Evolutionary conservation across 1,140 invertebrate genomes (phyloP).

Genomic region (Coptotermes formosanus): DNA sequence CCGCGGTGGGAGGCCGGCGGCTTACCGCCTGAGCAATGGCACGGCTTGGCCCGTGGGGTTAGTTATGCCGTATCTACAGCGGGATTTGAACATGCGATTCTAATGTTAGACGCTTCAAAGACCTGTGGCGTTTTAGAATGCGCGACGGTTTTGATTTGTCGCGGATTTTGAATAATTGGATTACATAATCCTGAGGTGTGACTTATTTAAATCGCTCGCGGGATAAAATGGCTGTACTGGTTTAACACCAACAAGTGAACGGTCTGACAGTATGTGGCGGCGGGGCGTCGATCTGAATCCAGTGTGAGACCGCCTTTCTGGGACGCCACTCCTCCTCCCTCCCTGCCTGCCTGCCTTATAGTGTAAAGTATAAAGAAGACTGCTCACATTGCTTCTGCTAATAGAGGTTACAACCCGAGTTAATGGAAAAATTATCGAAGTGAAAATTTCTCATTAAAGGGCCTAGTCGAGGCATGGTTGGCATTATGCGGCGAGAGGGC

Average conservation of each 20-base stretch:
- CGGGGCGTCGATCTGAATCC: background rate
- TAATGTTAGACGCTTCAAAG: too few relatives aligned
- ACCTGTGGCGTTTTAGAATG: too few relatives aligned
- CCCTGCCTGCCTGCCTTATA: background rate
- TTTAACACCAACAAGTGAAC: background rate
- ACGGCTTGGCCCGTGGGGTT: too few relatives aligned
- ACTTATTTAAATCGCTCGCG: too few relatives aligned
- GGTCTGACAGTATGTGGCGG: background rate
- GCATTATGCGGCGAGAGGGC: constrained; percentile 22
- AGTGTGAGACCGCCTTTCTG: background rate
- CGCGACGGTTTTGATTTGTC: too few relatives aligned
- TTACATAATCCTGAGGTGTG: too few relatives aligned
- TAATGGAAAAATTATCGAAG: constrained; percentile 41
- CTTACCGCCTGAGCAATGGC: too few relatives aligned
- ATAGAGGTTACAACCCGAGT: constrained; percentile 39
- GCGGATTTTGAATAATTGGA: too few relatives aligned
- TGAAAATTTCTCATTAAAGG: constrained; percentile 41
- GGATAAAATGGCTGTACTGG: too few relatives aligned
- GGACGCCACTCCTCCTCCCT: background rate
- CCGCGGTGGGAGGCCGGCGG: too few relatives aligned
- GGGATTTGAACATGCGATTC: too few relatives aligned
- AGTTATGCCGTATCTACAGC: too few relatives aligned
- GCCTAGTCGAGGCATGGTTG: constrained; percentile 30
- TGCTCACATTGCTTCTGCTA: constrained; percentile 37
- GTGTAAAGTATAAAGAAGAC: constrained; percentile 32